Evolutionary conservation across 2,888 invertebrate genomes (phyloP).

Genomic region (Papilio protenor): DNA sequence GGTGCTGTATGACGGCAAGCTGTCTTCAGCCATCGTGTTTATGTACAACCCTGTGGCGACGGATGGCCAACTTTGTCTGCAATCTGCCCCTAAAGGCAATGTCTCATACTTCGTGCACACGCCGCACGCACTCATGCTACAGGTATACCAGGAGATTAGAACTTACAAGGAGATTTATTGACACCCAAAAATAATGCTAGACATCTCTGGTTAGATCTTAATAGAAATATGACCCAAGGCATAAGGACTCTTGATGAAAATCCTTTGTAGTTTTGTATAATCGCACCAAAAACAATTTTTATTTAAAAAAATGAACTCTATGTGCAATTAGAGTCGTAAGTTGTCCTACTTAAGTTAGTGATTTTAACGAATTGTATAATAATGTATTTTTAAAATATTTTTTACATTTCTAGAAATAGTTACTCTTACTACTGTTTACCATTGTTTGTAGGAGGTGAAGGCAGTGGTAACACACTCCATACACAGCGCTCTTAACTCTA

Average conservation of each 20-base stretch:
- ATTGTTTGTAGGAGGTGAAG: slow-evolving; percentile 94
- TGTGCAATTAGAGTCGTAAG: too few species aligned
- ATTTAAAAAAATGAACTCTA: too few species aligned
- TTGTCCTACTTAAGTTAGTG: too few species aligned
- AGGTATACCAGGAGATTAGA: slow-evolving; percentile 83
- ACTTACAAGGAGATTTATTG: neutral
- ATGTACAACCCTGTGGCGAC: slow-evolving; percentile 99
- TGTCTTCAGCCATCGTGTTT: slow-evolving; percentile 98
- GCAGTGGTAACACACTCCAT: slow-evolving; percentile 99
- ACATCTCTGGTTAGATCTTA: too few species aligned
- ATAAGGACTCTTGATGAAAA: too few species aligned
- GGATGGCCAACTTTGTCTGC: slow-evolving; percentile 98
- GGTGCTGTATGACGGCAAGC: slow-evolving; percentile 99
- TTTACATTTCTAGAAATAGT: neutral
- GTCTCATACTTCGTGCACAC: slow-evolving; percentile 99
- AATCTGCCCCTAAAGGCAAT: slow-evolving; percentile 99
- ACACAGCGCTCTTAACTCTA: slow-evolving; percentile 99
- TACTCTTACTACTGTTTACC: neutral
- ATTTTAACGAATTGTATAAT: too few species aligned
- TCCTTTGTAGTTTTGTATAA: too few species aligned
- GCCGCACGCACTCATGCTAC: slow-evolving; percentile 99
- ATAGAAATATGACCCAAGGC: too few species aligned
- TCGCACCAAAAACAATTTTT: too few species aligned
- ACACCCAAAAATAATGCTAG: neutral
- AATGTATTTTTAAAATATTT: too few species aligned